A percentile compares a stretch with the other conserved stretches of the same genome.
These are phyloP conservation scores for Scomber japonicus DNA, from an alignment of 2,113 vertebrate genomes.

Conservation along the genomic window DNA sequence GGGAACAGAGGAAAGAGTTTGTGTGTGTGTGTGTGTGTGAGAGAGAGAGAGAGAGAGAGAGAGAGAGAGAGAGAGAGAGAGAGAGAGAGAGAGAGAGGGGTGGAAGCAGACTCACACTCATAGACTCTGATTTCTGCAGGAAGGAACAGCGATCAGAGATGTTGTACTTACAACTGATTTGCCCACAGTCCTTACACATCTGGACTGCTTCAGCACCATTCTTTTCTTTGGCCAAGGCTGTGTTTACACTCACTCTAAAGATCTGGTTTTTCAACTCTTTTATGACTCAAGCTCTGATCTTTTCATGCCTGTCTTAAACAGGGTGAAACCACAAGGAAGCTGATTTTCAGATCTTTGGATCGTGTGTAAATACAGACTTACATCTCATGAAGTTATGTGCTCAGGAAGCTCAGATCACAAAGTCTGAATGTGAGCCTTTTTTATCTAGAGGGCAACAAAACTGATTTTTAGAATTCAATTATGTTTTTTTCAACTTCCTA, in stretches of 20 bases:
- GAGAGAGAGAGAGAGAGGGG: constrained; percentile 4
- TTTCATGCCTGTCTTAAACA: constrained; percentile 51
- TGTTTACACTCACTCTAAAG: constrained; percentile 71
- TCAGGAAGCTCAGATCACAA: constrained; percentile 28
- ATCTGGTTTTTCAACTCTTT: constrained; percentile 67
- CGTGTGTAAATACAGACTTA: constrained; percentile 41
- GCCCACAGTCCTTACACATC: constrained; percentile 57
- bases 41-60: neutral
- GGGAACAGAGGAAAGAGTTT: neutral
- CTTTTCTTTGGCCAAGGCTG: constrained; percentile 61
- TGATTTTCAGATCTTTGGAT: constrained; percentile 38
- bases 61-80: neutral
- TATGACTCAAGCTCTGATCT: constrained; percentile 68
- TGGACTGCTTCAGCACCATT: constrained; percentile 62
- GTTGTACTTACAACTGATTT: constrained; percentile 55
- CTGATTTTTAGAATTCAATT: constrained; percentile 51
- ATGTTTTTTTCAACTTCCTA: neutral
- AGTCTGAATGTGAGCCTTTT: constrained; percentile 24
- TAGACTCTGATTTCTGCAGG: constrained; percentile 55
- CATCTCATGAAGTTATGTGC: constrained; percentile 10
- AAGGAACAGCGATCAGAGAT: constrained; percentile 58
- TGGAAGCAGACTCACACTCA: constrained; percentile 5
- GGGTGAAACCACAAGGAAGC: constrained; percentile 41
- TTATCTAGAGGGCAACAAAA: constrained; percentile 30
- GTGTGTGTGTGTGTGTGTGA: neutral